A percentile compares a stretch with the other conserved stretches of the same genome.
Evolutionary conservation across 2,113 vertebrate species (phyloP).

Genomic region (Prunella himalayana): DNA sequence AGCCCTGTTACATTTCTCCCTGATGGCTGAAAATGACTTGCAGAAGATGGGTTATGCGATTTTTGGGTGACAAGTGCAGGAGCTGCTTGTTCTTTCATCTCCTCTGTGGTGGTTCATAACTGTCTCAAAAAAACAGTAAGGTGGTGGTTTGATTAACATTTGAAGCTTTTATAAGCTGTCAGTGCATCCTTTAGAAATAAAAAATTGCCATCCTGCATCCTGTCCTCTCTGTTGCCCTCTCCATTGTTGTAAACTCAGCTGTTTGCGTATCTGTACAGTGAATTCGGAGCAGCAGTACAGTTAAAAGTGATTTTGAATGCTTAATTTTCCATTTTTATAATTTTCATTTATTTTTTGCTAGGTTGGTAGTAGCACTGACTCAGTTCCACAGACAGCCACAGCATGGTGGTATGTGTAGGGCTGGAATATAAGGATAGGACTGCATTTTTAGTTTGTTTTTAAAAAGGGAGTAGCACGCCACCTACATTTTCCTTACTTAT

Average conservation of each 20-base stretch:
- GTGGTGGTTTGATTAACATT: not conserved
- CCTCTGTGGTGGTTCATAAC: not conserved
- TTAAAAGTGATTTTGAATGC: not conserved
- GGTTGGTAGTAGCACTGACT: not conserved
- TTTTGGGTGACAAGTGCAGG: not conserved
- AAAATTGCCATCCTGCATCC: not conserved
- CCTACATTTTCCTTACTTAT: not conserved
- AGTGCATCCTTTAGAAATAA: not conserved
- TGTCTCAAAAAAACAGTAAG: not conserved
- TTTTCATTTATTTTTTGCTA: not conserved
- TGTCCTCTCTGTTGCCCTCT: not conserved
- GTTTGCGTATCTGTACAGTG: not conserved
- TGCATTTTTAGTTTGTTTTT: not conserved
- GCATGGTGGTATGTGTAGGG: not conserved
- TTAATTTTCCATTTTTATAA: not conserved
- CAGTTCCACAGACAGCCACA: not conserved
- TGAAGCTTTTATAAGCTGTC: not conserved
- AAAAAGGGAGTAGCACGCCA: not conserved
- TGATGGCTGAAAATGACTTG: conserved; percentile 27
- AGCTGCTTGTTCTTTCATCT: not conserved
- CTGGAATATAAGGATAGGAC: not conserved
- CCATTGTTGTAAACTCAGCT: not conserved
- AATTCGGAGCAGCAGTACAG: not conserved
- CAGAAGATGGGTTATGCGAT: not conserved
- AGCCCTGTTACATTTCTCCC: not conserved